Base-by-base conservation (phyloP, 2,888 invertebrate species). In the Pandemis heparana region DNA sequence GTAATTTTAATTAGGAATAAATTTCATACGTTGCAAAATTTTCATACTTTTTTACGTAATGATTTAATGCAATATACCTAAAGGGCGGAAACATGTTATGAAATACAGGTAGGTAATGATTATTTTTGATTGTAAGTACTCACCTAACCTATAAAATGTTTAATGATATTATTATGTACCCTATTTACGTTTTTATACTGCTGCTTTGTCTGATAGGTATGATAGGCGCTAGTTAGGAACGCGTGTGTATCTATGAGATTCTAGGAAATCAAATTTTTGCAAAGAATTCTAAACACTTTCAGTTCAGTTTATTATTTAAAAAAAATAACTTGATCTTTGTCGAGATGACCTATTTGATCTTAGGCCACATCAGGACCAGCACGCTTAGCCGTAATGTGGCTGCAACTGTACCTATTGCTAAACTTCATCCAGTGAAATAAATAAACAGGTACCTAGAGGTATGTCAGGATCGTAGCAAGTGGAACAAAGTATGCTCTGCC, bases 21-120 rank as follows among this genome's bases (percentile, higher is more conserved):
- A 65, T 74, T 73, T 70, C 70, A 64, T 70, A 70, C 60, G 69
- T 74, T 74, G 70, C 74, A 63, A 56, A 61, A 64, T 70, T 56
- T 74, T 70, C 64, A 74, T 65, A 70, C 60, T 74, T 74, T 74
- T 74, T 74, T 74, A 70, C 18, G n/a, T 39, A 64, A 60, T 69
- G 48, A 59, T 69, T 73, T 69, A 56, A 69, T 59, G 63, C 53
- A 56, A 39, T 14, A 51, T 64, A n/a, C n/a, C n/a, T n/a, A 16
- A 65, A 53, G 1, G 39, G 32, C 4, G 32, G 60, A 18, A 60
- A 62, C 62, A 62, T 65, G 51, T 71, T 71, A 71, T 53, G 68
- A 73, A 64, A 9, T 62, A 39, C n/a, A 46, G 6, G 16, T 1
- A 72, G 9, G 16, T 5, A 72, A 46, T n/a, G 59, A 23, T 39